Evolutionary conservation across 2,113 vertebrate species (phyloP), one percentile per base, ranked within the genome.

Genomic region (Polypterus senegalus): DNA sequence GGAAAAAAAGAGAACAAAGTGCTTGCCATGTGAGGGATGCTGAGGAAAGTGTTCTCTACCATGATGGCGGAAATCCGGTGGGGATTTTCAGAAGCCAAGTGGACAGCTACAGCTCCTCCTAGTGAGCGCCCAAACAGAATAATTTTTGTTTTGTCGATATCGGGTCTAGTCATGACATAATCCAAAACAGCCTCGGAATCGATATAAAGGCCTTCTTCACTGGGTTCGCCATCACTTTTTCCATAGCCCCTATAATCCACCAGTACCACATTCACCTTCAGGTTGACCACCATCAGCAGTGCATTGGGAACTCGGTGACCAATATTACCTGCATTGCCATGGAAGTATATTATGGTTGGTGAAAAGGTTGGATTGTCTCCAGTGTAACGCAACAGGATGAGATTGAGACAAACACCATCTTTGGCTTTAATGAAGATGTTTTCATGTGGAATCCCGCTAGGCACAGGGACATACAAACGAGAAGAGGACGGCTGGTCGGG

Each of bases 21-120:
- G 63, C 92, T 87, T 68, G 96, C 95, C 96, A 99, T 98, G 68
- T 98, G 93, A 0, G 96, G 96, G 82, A 99, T 99, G 75, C 95
- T 98, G 69, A 98, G 83, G 77, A 99, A 99, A 55, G 96, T 99
- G 87, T 99, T 99, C 80, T 99, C 96, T 61, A 97, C 89, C 73
- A 99, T 82, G 46, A 98, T 83, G 70, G 95, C 96, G 53, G 93
- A 92, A 68, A 99, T 91, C 52, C 94, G 89, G 66, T 98, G 96
- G 66, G 94, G 87, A 73, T 98, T 97, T 67, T 84, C 89, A 7
- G 95, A 94, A 9, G 96, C 96, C 74, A 99, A 75, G 59, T 91
- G 92, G 74, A 99, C 83, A 59, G 93, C 94, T 66, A 98, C 96
- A 5, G 93, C 94, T 9, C 96, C 96, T 9, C 95, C 96, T 65